Conservation (phyloP, 2,797 vertebrate genomes). For the Bufotes viridis region DNA sequence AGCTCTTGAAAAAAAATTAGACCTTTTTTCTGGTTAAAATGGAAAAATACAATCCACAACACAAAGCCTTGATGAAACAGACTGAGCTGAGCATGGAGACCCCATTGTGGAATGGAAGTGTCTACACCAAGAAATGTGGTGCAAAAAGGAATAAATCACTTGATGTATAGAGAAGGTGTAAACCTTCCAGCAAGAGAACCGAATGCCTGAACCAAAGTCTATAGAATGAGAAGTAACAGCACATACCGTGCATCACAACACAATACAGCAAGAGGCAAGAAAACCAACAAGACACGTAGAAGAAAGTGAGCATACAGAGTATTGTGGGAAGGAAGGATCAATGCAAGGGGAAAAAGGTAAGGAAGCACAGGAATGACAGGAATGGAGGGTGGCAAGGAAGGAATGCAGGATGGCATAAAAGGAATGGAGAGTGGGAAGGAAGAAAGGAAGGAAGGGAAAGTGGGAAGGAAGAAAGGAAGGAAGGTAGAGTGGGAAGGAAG, state of each 20-base stretch:
- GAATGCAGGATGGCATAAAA: not conserved
- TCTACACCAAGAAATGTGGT: not conserved
- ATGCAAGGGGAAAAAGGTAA: not conserved
- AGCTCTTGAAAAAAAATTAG: not conserved
- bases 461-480: not conserved
- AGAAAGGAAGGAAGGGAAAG: not conserved
- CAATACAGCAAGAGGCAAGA: not conserved
- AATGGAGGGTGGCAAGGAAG: not conserved
- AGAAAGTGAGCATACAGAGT: not conserved
- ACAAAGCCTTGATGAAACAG: not conserved
- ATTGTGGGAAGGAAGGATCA: not conserved
- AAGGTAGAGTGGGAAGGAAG: not conserved
- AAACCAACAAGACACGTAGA: not conserved
- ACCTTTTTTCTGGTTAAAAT: conserved; percentile 10
- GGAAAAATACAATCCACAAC: not conserved
- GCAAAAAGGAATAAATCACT: not conserved
- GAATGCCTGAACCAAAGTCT: not conserved
- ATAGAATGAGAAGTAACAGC: not conserved
- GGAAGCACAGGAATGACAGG: not conserved
- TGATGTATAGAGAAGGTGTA: not conserved
- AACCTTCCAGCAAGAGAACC: not conserved
- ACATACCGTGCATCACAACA: not conserved
- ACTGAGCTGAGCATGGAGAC: not conserved
- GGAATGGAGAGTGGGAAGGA: not conserved
- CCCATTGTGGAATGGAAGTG: not conserved